A percentile compares a stretch with the other conserved stretches of the same genome.
phyloP scores from a whole-genome alignment of 64 coral and sea anemone genomes.

The Stichodactyla mertensii region DNA sequence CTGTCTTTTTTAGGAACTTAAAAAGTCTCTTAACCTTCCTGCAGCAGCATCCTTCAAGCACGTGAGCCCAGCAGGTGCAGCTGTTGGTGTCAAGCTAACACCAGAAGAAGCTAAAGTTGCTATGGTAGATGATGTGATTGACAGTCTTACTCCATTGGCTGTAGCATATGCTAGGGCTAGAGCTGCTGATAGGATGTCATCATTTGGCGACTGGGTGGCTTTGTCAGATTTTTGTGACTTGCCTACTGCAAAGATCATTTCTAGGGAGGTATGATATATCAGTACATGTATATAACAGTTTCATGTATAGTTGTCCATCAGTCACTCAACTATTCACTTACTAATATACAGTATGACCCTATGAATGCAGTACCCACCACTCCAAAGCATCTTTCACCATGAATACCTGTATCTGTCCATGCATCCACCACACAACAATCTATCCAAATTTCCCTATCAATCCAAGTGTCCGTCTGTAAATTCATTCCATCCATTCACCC shows the following conservation, averaged over 20 bases:
- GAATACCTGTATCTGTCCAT: too few relatives aligned
- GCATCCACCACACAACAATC: too few relatives aligned
- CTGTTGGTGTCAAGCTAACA: constrained; percentile 68
- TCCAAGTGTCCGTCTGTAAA: too few relatives aligned
- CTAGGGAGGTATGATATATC: constrained; percentile 69
- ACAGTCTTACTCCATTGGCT: constrained; percentile 83
- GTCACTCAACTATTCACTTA: too few relatives aligned
- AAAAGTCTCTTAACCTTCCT: constrained; percentile 66
- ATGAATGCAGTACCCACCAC: too few relatives aligned
- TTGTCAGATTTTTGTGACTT: constrained; percentile 91
- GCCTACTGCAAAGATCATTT: constrained; percentile 92
- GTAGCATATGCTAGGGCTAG: constrained; percentile 93
- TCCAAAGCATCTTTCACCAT: too few relatives aligned
- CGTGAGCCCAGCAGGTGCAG: constrained; percentile 94
- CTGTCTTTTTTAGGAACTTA: constrained; percentile 59
- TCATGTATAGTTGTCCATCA: too few relatives aligned
- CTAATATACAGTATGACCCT: too few relatives aligned
- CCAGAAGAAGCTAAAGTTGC: constrained; percentile 80
- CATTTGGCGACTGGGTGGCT: constrained; percentile 99
- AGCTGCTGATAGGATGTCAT: constrained; percentile 97
- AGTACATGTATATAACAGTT: neutral
- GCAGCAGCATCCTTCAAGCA: constrained; percentile 98
- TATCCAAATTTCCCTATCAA: too few relatives aligned
- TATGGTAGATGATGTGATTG: constrained; percentile 96
- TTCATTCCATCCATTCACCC: too few relatives aligned